These are phyloP conservation scores for Drosophila ogumai DNA, from an alignment of 1,140 invertebrate genomes.

Conservation along the genomic window DNA sequence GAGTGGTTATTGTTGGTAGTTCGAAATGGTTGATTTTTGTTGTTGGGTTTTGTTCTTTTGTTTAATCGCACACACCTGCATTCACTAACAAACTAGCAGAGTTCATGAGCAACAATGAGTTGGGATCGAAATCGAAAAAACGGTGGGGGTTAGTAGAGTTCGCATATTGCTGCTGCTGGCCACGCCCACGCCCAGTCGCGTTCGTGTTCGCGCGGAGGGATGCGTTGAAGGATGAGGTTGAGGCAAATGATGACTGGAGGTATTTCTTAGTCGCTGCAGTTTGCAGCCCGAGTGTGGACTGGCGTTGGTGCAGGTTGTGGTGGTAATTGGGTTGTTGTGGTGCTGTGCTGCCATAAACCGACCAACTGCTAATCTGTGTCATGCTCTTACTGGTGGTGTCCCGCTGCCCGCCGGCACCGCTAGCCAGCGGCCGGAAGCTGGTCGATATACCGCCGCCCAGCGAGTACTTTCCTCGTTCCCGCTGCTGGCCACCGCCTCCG, in stretches of 20 bases:
- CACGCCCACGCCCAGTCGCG: conserved; percentile 75
- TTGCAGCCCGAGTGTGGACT: conserved; percentile 83
- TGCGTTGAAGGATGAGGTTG: conserved; percentile 72
- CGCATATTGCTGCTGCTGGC: conserved; percentile 79
- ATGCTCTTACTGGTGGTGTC: conserved; percentile 84
- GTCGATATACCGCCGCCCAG: conserved; percentile 77
- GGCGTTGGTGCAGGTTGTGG: conserved; percentile 66
- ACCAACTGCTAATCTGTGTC: conserved; percentile 80
- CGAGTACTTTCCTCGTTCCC: conserved; percentile 74
- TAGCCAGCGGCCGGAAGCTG: conserved; percentile 77
- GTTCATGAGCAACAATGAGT: conserved; percentile 85
- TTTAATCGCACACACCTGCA: conserved; percentile 82
- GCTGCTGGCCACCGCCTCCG: conserved; percentile 64
- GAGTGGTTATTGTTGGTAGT: conserved; percentile 29
- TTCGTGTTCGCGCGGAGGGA: conserved; percentile 65
- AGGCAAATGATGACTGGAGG: conserved; percentile 84
- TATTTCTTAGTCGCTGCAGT: conserved; percentile 84
- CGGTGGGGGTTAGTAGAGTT: conserved; percentile 82
- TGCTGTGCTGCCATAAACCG: conserved; percentile 58
- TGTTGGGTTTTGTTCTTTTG: conserved; percentile 28
- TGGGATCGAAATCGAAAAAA: conserved; percentile 84
- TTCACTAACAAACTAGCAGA: conserved; percentile 85
- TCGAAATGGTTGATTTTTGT: conserved; percentile 34
- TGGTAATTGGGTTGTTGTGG: conserved; percentile 44
- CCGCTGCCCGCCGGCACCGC: conserved; percentile 59